Conservation (phyloP, 2,797 vertebrate species). For the Cygnus olor region DNA sequence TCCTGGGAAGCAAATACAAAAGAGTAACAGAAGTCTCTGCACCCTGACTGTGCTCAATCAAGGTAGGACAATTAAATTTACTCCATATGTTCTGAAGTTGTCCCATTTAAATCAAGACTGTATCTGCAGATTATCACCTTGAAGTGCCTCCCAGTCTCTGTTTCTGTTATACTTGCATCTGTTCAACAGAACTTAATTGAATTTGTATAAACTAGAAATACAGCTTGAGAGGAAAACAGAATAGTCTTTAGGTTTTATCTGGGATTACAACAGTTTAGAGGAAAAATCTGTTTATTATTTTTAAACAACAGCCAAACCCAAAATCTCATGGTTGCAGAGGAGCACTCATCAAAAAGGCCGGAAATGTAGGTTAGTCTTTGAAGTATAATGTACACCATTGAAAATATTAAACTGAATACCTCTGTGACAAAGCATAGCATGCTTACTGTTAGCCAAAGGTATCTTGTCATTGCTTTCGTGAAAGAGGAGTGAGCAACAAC, state of each 20-base stretch:
- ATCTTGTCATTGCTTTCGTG: not conserved
- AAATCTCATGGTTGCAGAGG: not conserved
- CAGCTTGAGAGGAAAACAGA: constrained; percentile 2
- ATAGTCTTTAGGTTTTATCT: not conserved
- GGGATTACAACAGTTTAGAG: not conserved
- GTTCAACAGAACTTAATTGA: constrained; percentile 24
- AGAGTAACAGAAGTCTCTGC: constrained; percentile 57
- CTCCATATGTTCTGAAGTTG: constrained; percentile 67
- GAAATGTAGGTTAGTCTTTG: not conserved
- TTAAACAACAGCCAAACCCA: not conserved
- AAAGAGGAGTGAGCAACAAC: not conserved
- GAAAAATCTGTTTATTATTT: constrained; percentile 3
- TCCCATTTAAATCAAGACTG: constrained; percentile 73
- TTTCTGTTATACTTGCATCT: constrained; percentile 65
- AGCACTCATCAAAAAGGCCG: not conserved
- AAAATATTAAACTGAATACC: not conserved
- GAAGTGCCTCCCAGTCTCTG: constrained; percentile 33
- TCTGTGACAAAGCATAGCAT: accelerated
- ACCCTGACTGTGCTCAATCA: constrained; percentile 55
- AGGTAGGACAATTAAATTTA: constrained; percentile 75
- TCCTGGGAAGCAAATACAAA: constrained; percentile 59
- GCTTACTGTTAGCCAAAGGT: not conserved
- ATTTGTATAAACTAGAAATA: constrained; percentile 22
- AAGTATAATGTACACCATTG: not conserved
- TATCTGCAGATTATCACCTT: constrained; percentile 52